A percentile compares a stretch with the other conserved stretches of the same genome.
These are phyloP conservation scores for Buteo buteo DNA, from an alignment of 2,113 vertebrate species.

Conservation along the genomic window DNA sequence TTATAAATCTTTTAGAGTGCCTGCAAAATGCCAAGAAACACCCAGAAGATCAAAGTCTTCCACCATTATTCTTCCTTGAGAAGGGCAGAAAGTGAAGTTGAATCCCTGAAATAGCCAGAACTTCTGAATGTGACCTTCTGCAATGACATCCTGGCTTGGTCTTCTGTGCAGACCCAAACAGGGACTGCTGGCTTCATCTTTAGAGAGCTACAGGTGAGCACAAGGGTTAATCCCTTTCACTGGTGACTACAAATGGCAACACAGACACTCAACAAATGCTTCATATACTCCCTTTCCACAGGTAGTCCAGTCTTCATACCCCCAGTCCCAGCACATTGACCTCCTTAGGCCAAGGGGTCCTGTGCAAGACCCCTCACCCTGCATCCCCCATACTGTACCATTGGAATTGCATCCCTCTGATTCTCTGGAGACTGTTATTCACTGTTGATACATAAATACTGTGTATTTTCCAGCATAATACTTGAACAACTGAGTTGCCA, in stretches of 20 bases:
- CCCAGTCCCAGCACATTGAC: not conserved
- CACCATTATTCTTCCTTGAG: not conserved
- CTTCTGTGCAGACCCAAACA: not conserved
- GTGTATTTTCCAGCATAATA: not conserved
- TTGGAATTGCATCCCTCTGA: not conserved
- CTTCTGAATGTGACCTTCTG: not conserved
- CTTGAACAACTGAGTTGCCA: not conserved
- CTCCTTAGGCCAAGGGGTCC: not conserved
- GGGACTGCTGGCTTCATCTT: not conserved
- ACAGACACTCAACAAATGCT: not conserved
- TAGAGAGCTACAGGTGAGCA: not conserved
- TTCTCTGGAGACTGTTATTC: not conserved
- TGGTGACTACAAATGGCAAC: not conserved
- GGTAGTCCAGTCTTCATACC: not conserved
- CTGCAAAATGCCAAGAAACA: not conserved
- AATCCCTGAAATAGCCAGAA: not conserved
- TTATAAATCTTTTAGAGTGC: not conserved
- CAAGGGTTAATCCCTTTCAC: not conserved
- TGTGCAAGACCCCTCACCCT: not conserved
- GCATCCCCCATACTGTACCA: accelerated
- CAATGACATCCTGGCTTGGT: not conserved
- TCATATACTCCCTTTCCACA: not conserved
- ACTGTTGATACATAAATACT: not conserved
- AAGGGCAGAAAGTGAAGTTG: not conserved
- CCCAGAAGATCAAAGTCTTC: not conserved